Percentiles rank a stretch among this genome's conserved stretches.
Conservation (phyloP, 2,797 vertebrate genomes). For the Acipenser transmontanus region DNA sequence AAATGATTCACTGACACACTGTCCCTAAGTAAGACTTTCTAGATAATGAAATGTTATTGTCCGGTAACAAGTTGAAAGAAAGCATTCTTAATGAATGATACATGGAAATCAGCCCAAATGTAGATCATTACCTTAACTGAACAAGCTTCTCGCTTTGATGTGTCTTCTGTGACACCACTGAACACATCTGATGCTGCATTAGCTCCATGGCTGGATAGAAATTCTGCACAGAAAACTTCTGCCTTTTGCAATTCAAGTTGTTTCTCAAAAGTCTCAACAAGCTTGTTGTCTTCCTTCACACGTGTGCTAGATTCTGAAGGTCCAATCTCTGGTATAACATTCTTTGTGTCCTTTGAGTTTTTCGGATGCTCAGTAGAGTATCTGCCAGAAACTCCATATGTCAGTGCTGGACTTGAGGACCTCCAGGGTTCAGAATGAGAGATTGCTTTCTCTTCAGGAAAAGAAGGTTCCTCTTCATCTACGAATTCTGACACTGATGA, state of each 20-base stretch:
- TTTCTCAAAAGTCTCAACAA: slow-evolving; percentile 25
- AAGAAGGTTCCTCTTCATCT: slow-evolving; percentile 38
- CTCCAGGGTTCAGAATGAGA: slow-evolving; percentile 33
- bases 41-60: too few relatives aligned
- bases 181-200: neutral
- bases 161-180: neutral
- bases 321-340: slow-evolving; percentile 24
- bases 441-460: slow-evolving; percentile 33
- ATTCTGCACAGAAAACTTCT: slow-evolving; percentile 9
- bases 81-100: too few relatives aligned
- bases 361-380: slow-evolving; percentile 32
- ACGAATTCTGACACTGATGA: slow-evolving; percentile 30
- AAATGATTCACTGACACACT: too few relatives aligned
- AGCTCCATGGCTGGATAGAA: neutral
- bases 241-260: slow-evolving; percentile 36
- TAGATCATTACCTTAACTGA: slow-evolving; percentile 16
- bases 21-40: too few relatives aligned
- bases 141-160: slow-evolving; percentile 8
- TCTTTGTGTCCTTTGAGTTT: slow-evolving; percentile 29
- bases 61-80: too few relatives aligned
- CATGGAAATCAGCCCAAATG: too few relatives aligned
- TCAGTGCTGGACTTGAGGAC: slow-evolving; percentile 36
- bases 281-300: slow-evolving; percentile 20
- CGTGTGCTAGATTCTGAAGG: slow-evolving; percentile 29
- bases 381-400: slow-evolving; percentile 42